Evolutionary conservation across 2,888 invertebrate genomes (phyloP).

Genomic region (Petrolisthes manimaculis): DNA sequence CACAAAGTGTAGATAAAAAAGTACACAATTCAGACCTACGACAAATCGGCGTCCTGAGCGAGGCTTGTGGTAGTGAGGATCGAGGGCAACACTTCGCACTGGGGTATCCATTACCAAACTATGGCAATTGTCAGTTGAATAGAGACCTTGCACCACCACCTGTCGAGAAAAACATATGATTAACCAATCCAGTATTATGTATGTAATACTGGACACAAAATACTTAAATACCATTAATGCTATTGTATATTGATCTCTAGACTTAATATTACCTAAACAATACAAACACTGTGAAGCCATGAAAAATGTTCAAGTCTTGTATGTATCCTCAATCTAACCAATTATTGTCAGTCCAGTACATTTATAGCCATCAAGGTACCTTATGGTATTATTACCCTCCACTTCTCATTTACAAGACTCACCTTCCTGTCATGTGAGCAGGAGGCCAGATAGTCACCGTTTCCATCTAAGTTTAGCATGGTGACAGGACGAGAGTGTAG

Average conservation of each 20-base stretch:
- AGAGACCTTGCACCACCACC: conserved; percentile 88
- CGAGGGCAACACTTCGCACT: conserved; percentile 87
- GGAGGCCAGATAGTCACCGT: conserved; percentile 93
- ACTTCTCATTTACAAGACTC: conserved; percentile 18
- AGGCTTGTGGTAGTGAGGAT: conserved; percentile 83
- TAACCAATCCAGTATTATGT: too few species aligned
- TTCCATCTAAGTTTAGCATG: conserved; percentile 91
- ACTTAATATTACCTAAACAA: too few species aligned
- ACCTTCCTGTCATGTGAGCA: conserved; percentile 92
- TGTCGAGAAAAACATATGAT: conserved; percentile 67
- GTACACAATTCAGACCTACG: conserved; percentile 74
- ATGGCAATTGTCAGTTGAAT: conserved; percentile 85
- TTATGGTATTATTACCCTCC: too few species aligned
- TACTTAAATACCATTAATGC: too few species aligned
- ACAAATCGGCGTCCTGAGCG: conserved; percentile 86
- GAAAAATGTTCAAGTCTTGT: too few species aligned
- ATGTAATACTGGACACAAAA: too few species aligned
- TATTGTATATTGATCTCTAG: too few species aligned
- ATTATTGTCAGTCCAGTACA: too few species aligned
- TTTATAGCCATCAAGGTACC: too few species aligned
- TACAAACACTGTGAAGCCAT: too few species aligned
- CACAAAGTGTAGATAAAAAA: too few species aligned
- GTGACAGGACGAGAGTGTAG: conserved; percentile 92
- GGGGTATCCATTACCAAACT: conserved; percentile 82
- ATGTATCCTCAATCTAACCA: too few species aligned